A percentile compares a stretch with the other conserved stretches of the same genome.
These are phyloP conservation scores for Pitta sordida DNA, from an alignment of 2,113 vertebrate species.

Conservation along the genomic window DNA sequence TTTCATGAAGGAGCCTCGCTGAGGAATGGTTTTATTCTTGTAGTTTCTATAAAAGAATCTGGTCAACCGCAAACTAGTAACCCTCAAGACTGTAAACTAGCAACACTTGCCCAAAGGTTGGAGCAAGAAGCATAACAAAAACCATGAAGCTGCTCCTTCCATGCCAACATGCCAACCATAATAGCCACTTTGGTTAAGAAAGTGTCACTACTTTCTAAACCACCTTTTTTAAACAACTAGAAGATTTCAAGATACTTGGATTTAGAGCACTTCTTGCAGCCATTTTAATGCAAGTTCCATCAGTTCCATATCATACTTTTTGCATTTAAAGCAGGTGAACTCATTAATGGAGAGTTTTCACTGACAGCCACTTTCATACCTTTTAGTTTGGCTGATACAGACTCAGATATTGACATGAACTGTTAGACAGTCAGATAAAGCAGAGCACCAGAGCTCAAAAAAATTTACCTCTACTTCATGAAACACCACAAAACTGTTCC, in stretches of 20 bases:
- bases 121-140: neutral
- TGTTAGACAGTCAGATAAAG: neutral
- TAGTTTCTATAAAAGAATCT: neutral
- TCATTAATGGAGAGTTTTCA: neutral
- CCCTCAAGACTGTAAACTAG: neutral
- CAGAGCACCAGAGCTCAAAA: neutral
- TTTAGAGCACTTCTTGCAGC: neutral
- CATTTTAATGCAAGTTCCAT: neutral
- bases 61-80: neutral
- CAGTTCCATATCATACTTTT: neutral
- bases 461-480: neutral
- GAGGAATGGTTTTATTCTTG: neutral
- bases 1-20: neutral
- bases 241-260: neutral
- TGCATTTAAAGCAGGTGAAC: neutral
- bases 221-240: neutral
- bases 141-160: neutral
- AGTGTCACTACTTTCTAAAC: neutral
- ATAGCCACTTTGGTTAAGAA: neutral
- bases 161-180: fast-evolving
- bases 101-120: neutral
- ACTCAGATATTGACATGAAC: neutral
- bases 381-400: neutral
- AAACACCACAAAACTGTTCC: neutral
- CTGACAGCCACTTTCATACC: neutral